Evolutionary conservation across 2,797 vertebrate species (phyloP).

Genomic region (Mormyrus proboscirostris): DNA sequence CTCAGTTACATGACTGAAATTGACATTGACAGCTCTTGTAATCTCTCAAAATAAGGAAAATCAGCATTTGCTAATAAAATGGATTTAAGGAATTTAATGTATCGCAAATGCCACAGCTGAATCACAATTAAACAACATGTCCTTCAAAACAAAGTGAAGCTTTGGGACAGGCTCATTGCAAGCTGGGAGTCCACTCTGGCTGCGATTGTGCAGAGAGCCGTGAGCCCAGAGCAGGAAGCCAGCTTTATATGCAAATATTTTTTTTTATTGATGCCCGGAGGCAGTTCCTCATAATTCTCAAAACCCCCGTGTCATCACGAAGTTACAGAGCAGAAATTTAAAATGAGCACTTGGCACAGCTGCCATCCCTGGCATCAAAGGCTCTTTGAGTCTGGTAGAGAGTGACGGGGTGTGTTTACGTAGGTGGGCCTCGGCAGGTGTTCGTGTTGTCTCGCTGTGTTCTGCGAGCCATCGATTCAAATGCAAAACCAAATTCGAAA

Average conservation of each 20-base stretch:
- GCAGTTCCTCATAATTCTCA: not conserved
- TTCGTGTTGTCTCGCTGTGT: not conserved
- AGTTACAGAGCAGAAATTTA: not conserved
- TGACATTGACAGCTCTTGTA: not conserved
- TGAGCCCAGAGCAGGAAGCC: not conserved
- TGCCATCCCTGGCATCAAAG: not conserved
- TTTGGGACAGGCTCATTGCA: not conserved
- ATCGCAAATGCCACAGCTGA: not conserved
- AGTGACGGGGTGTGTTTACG: not conserved
- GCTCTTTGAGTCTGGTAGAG: not conserved
- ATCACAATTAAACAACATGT: not conserved
- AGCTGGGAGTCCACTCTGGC: not conserved
- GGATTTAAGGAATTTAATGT: not conserved
- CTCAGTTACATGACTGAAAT: not conserved
- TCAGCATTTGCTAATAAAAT: not conserved
- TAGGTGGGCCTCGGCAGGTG: not conserved
- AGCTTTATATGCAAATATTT: conserved; percentile 10
- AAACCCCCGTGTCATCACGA: not conserved
- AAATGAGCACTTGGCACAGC: not conserved
- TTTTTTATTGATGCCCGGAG: not conserved
- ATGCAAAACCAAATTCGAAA: not conserved
- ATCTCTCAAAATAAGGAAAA: not conserved
- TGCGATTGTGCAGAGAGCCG: not conserved
- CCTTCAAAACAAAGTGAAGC: not conserved
- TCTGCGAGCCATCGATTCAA: not conserved